Conservation (phyloP, 2,888 invertebrate genomes). For the Adineta ricciae region DNA sequence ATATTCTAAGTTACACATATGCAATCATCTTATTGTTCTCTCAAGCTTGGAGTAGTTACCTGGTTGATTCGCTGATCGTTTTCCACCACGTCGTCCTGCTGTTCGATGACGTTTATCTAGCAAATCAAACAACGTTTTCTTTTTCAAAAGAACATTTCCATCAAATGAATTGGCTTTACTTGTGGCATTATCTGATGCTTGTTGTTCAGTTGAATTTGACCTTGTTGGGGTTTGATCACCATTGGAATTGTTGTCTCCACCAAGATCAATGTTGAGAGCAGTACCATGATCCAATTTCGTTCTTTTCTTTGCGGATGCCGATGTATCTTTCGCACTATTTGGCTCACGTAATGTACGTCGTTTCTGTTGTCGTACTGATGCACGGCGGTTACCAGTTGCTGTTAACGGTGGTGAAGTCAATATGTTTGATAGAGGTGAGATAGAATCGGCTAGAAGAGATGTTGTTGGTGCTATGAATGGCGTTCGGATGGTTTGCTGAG, state of each 20-base stretch:
- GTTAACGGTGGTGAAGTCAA: no score
- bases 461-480: neutral
- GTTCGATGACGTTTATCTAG: neutral
- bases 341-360: neutral
- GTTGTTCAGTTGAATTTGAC: neutral
- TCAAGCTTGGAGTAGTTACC: neutral
- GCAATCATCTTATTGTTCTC: neutral
- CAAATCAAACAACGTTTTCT: neutral
- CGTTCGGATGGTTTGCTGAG: neutral
- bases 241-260: neutral
- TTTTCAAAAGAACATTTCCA: neutral
- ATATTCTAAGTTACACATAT: neutral
- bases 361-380: neutral
- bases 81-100: neutral
- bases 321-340: neutral
- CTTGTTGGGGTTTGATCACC: neutral
- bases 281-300: neutral
- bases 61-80: neutral
- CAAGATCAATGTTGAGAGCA: neutral
- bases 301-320: neutral
- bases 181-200: neutral
- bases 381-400: neutral
- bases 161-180: no score
- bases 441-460: neutral
- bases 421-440: no score